Evolutionary conservation across 2,888 invertebrate genomes (phyloP), one percentile per base, ranked within the genome.

Genomic region (Spisula subtruncata): DNA sequence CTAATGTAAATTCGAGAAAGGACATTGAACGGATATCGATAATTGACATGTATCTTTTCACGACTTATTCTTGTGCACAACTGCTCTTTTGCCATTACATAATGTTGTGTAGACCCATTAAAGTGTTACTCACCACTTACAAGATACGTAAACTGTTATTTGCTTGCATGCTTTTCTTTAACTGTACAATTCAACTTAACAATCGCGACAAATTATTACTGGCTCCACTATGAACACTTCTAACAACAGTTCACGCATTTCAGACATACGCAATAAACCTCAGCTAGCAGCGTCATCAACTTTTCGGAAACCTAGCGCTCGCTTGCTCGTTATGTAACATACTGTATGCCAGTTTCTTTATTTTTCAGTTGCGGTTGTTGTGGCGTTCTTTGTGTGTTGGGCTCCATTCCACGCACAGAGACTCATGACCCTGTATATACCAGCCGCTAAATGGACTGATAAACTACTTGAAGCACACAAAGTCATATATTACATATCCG

Each of bases 321-420:
- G 32, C 32, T 29, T 12, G 71, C 71, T 25, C 29, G 32, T 71
- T 32, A 29, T 71, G 71, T 32, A 32, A 10, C 71, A 32, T 5
- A 32, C 16, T 84, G 84, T 48, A 84, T 29, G 10, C 60, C 56
- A 51, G 85, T 95, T 95, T 91, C 94, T n/a, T n/a, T n/a, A n/a
- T n/a, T n/a, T n/a, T n/a, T n/a, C n/a, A n/a, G n/a, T n/a, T n/a
- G n/a, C n/a, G n/a, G n/a, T n/a, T n/a, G n/a, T n/a, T n/a, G n/a
- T n/a, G n/a, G n/a, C n/a, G n/a, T n/a, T n/a, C n/a, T n/a, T n/a
- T n/a, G n/a, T n/a, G n/a, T n/a, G n/a, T n/a, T n/a, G n/a, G n/a
- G n/a, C n/a, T n/a, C n/a, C n/a, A n/a, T n/a, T n/a, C n/a, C n/a
- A n/a, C n/a, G n/a, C n/a, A n/a, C n/a, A n/a, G n/a, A n/a, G n/a